Evolutionary conservation across 2,113 vertebrate species (phyloP), one percentile per base, ranked within the genome.

Genomic region (Trematomus loennbergii): DNA sequence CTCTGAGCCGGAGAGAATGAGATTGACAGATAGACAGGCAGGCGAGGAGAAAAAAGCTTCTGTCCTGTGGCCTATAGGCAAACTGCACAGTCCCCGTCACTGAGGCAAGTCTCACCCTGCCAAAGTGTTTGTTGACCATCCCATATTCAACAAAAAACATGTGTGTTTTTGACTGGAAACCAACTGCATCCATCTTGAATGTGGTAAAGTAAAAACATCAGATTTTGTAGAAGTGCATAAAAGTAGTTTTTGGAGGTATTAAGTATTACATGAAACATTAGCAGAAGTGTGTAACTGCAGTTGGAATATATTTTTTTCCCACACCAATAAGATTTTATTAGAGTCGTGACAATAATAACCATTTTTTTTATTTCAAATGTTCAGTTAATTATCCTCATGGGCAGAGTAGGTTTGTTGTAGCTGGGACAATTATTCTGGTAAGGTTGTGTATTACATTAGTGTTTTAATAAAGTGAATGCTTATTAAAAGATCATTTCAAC

Each of bases 1-100:
- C 90, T 95, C 93, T 82, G 94, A 96, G 95, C 93, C 90, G 74
- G 78, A 72, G 79, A 79, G 73, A 85, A 72, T 55, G 58, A 81
- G 86, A 90, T 67, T 86, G 90, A 91, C 84, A 88, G 88, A 78
- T 72, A 75, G 88, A 73, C 87, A 75, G 88, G 73, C 87, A 86
- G 73, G 52, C 55, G 16, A 82, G 64, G 72, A 22, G n/a, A 20
- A 62, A 29, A 78, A 79, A 95, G 93, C 88, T 87, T 85, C 88
- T 93, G 92, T 95, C 94, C 75, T 45, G 91, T 92, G 93, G 94
- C 86, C 81, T 69, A 16, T 58, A 77, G 54, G 65, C 61, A 77
- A 79, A 81, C 61, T 43, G 70, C 62, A 60, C 12, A 65, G 67
- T 57, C 59, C 54, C 48, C 78, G 63, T 40, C 46, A 77, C 17